phyloP scores from a whole-genome alignment of 1,140 invertebrate species.

The Heliconius melpomene region DNA sequence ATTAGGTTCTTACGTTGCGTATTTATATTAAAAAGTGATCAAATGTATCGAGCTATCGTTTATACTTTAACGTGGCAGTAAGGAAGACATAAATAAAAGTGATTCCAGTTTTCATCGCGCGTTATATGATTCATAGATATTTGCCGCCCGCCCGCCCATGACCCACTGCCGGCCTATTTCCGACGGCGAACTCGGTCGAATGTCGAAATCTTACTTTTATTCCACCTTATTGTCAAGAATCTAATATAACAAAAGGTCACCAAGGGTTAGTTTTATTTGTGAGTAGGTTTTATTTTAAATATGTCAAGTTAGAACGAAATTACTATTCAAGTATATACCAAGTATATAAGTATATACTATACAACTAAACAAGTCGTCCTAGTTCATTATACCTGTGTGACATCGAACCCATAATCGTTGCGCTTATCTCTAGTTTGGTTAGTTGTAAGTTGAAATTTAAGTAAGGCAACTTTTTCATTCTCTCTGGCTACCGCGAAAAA shows the following conservation, averaged over 20 bases:
- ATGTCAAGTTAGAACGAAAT: neutral
- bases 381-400: no score
- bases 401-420: no score
- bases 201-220: conserved; percentile 23
- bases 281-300: neutral
- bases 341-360: no score
- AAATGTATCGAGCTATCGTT: neutral
- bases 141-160: conserved; percentile 25
- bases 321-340: no score
- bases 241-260: neutral
- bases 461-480: no score
- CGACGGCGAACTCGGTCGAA: conserved; percentile 10
- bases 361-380: no score
- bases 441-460: no score
- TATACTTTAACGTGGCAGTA: neutral
- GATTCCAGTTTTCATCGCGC: conserved; percentile 19
- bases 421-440: no score
- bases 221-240: conserved; percentile 1
- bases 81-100: conserved; percentile 6
- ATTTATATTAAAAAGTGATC: neutral
- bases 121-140: conserved; percentile 29
- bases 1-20: neutral
- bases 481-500: no score
- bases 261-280: neutral
- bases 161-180: conserved; percentile 34